A percentile compares a stretch with the other conserved stretches of the same genome.
Evolutionary conservation across 2,888 invertebrate genomes (phyloP).

Genomic region (Plagodis pulveraria): DNA sequence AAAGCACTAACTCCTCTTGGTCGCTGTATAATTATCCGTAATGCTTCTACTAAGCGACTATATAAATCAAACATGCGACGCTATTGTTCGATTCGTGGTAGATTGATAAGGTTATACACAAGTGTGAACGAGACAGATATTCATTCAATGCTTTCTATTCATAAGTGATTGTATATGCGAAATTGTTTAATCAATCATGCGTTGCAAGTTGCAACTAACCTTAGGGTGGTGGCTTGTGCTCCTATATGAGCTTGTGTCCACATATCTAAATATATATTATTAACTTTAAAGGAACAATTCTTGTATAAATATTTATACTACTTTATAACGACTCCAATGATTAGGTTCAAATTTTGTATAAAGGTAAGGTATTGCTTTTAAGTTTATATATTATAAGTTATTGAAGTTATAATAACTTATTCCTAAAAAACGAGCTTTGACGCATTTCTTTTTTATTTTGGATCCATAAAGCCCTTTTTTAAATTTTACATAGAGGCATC

Average conservation of each 20-base stretch:
- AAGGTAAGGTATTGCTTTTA: too few species aligned
- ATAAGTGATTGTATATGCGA: conserved; percentile 69
- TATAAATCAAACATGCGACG: conserved; percentile 84
- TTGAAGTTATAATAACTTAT: too few species aligned
- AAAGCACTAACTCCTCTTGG: conserved; percentile 66
- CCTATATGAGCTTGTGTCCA: too few species aligned
- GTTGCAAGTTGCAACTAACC: background rate
- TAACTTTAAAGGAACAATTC: too few species aligned
- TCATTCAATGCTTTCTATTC: conserved; percentile 75
- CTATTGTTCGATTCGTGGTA: conserved; percentile 84
- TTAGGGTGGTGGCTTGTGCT: background rate
- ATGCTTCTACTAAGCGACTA: conserved; percentile 84
- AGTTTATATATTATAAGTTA: too few species aligned
- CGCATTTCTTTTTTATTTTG: too few species aligned
- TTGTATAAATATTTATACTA: too few species aligned
- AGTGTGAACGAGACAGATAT: conserved; percentile 83
- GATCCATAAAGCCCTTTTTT: too few species aligned
- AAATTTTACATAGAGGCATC: too few species aligned
- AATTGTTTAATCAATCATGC: conserved; percentile 42
- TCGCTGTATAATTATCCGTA: conserved; percentile 81
- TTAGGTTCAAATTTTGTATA: too few species aligned
- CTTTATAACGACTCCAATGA: too few species aligned
- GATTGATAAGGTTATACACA: conserved; percentile 83
- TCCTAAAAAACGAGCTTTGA: too few species aligned
- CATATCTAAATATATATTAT: background rate